These are phyloP conservation scores for Diloba caeruleocephala DNA, from an alignment of 2,888 invertebrate species.

Conservation along the genomic window DNA sequence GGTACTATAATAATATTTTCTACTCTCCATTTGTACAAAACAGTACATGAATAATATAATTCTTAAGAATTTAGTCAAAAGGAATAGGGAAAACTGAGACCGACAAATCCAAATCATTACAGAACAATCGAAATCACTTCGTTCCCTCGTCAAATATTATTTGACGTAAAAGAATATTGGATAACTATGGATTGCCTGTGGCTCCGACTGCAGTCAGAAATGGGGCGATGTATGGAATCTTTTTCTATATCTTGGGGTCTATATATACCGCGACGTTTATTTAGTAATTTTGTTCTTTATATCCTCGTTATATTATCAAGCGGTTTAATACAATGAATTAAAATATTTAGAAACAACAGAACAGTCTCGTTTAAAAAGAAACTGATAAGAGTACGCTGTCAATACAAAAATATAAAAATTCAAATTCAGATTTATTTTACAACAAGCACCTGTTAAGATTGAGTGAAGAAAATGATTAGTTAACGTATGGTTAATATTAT, in stretches of 20 bases:
- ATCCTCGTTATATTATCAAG: no score
- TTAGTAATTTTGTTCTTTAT: constrained; percentile 10
- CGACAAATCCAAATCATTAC: constrained; percentile 26
- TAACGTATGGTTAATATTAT: no score
- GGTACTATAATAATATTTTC: no score
- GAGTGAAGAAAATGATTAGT: no score
- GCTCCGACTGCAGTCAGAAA: constrained; percentile 19
- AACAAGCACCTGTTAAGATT: no score
- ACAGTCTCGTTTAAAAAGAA: no score
- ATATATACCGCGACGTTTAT: constrained; percentile 11
- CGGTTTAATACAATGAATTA: no score
- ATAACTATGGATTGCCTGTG: constrained; percentile 20
- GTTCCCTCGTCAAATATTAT: constrained; percentile 49
- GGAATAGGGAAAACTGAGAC: constrained; percentile 7
- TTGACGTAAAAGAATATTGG: constrained; percentile 40
- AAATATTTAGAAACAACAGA: no score
- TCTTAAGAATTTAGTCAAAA: constrained; percentile 3
- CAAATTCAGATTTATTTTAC: no score
- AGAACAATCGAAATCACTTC: constrained; percentile 37
- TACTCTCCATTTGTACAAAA: constrained; percentile 10
- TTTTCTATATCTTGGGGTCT: constrained; percentile 23
- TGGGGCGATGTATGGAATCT: constrained; percentile 20
- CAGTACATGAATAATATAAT: constrained; percentile 22
- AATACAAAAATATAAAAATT: no score
- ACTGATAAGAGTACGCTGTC: no score